Evolutionary conservation across 1,140 invertebrate species (phyloP).

Genomic region (Harpegnathos saltator): DNA sequence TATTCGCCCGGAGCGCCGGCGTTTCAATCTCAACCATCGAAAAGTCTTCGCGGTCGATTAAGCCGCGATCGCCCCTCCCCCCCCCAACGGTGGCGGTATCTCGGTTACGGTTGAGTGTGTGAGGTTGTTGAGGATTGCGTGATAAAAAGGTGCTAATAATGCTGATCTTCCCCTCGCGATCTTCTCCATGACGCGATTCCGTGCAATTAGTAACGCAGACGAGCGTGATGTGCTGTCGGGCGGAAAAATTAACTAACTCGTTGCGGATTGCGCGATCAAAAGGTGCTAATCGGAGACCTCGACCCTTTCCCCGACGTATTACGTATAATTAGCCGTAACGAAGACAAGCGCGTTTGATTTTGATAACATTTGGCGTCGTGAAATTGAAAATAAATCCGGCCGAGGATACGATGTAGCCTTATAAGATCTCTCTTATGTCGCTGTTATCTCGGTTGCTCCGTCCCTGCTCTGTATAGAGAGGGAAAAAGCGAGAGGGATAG

Average conservation of each 20-base stretch:
- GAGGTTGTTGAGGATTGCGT: slow-evolving; percentile 18
- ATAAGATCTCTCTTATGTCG: slow-evolving; percentile 28
- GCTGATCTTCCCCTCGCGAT: too few relatives aligned
- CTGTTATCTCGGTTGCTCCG: not conserved
- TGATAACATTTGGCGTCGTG: not conserved
- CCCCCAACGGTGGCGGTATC: not conserved
- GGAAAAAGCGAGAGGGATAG: too few relatives aligned
- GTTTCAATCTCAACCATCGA: slow-evolving; percentile 14
- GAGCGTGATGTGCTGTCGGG: too few relatives aligned
- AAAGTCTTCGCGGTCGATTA: slow-evolving; percentile 30
- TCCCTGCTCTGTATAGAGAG: not conserved
- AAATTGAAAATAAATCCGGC: slow-evolving; percentile 15
- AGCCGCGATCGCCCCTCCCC: too few relatives aligned
- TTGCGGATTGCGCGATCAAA: too few relatives aligned
- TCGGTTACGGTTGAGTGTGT: not conserved
- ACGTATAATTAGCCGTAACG: too few relatives aligned
- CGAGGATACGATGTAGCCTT: not conserved
- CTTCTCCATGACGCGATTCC: too few relatives aligned
- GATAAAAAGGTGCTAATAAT: too few relatives aligned
- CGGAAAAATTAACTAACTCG: too few relatives aligned
- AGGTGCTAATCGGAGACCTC: too few relatives aligned
- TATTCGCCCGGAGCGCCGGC: not conserved
- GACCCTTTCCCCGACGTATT: too few relatives aligned
- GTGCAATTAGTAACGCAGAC: too few relatives aligned
- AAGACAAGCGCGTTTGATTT: not conserved